Evolutionary conservation across 2,797 vertebrate species (phyloP).

Genomic region (Lepus oiostolus): DNA sequence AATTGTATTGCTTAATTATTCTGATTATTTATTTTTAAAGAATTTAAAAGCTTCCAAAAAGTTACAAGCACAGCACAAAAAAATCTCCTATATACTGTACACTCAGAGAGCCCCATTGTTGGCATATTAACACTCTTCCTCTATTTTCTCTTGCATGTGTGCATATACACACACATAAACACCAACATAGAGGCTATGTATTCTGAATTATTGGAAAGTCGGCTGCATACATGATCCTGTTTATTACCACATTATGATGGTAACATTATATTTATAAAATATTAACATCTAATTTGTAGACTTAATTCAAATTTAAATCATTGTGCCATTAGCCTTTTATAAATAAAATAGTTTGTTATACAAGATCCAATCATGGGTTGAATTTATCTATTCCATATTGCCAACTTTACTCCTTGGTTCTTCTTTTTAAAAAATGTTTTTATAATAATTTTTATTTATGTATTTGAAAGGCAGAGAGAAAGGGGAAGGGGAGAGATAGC

Average conservation of each 20-base stretch:
- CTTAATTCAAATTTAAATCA: constrained; percentile 10
- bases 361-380: background rate
- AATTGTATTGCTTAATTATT: background rate
- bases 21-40: constrained; percentile 18
- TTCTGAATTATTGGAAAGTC: background rate
- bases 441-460: too few relatives aligned
- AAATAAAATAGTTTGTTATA: background rate
- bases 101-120: background rate
- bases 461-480: too few relatives aligned
- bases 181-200: background rate
- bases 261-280: background rate
- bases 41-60: background rate
- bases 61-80: background rate
- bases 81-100: background rate
- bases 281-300: background rate
- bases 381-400: background rate
- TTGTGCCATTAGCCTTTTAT: background rate
- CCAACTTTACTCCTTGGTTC: background rate
- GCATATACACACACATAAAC: background rate
- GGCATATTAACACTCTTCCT: background rate
- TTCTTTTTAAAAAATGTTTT: background rate
- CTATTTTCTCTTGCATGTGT: background rate
- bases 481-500: too few relatives aligned
- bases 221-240: background rate
- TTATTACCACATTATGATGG: background rate